Evolutionary conservation across 2,113 vertebrate species (phyloP), one percentile per base, ranked within the genome.

Genomic region (Gallinago paraguaiae): DNA sequence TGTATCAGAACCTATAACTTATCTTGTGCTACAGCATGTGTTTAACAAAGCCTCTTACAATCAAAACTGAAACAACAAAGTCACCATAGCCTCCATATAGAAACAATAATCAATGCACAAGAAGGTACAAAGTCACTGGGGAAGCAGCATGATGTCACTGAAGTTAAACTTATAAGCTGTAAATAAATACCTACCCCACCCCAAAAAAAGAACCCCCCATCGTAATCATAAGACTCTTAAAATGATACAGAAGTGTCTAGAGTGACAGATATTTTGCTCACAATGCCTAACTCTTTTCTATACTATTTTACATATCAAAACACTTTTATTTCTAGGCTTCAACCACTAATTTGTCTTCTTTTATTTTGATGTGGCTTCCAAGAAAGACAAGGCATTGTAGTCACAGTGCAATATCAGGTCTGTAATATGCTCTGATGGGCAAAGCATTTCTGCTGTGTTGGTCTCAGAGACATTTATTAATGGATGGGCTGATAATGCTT

Each of bases 391-490:
- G 37, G 19, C 82, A 88, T 70, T 92, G 83, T 72, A 95, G 69
- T 91, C 57, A 96, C 69, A 92, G 35, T 74, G 43, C 51, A 69
- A 37, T 72, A 94, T 93, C 67, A 68, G 63, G 76, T 72, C 75
- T 77, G 35, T 93, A 92, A 89, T 83, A 70, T 31, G 59, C 45
- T 97, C 87, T 92, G 85, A 91, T 75, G 64, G 65, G 82, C 60
- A 95, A 86, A 83, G 71, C 35, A 72, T 94, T 96, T 93, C 92
- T 93, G 68, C 37, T 84, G 39, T 87, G 92, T 96, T 80, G 67
- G 64, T 90, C 74, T 92, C 39, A 25, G 24, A 89, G 69, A 85
- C 85, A 89, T 94, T 97, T 96, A 96, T 96, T 97, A 97, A 96
- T 91, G 93, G 85, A 93, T 94, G 71, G 79, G 68, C 27, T 96